phyloP scores from a whole-genome alignment of 1,140 invertebrate species.

The Druon quercuslanigerum region DNA sequence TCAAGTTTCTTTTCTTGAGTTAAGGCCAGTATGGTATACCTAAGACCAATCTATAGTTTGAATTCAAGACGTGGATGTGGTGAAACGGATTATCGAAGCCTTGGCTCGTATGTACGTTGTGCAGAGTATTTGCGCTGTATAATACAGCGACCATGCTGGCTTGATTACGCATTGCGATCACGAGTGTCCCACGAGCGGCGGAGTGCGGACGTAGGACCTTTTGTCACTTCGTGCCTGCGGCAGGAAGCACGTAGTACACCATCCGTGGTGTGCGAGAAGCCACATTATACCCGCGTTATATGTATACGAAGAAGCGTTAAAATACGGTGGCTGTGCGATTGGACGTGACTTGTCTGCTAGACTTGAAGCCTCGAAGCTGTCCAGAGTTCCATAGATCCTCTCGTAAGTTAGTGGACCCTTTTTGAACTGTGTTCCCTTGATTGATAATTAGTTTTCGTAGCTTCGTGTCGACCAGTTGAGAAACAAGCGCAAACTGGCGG shows the following conservation, averaged over 20 bases:
- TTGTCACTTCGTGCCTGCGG: conserved; percentile 70
- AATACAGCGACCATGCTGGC: conserved; percentile 66
- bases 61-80: background rate
- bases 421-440: too few species aligned
- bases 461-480: too few species aligned
- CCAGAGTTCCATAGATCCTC: too few species aligned
- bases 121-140: conserved; percentile 35
- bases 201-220: conserved; percentile 71
- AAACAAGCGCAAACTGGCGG: too few species aligned
- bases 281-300: conserved; percentile 67
- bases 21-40: too few species aligned
- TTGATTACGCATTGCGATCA: conserved; percentile 74
- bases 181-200: conserved; percentile 70
- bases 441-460: too few species aligned
- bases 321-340: conserved; percentile 64
- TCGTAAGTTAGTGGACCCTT: too few species aligned
- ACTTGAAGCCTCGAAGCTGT: conserved; percentile 46
- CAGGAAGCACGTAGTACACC: conserved; percentile 75
- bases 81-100: conserved; percentile 25
- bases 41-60: too few species aligned
- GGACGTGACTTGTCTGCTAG: conserved; percentile 66
- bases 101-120: conserved; percentile 11
- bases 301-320: conserved; percentile 61
- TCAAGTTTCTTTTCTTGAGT: too few species aligned
- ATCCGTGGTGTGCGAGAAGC: conserved; percentile 62